Evolutionary conservation across 2,888 invertebrate species (phyloP).

Genomic region (Ophion obscuratus): DNA sequence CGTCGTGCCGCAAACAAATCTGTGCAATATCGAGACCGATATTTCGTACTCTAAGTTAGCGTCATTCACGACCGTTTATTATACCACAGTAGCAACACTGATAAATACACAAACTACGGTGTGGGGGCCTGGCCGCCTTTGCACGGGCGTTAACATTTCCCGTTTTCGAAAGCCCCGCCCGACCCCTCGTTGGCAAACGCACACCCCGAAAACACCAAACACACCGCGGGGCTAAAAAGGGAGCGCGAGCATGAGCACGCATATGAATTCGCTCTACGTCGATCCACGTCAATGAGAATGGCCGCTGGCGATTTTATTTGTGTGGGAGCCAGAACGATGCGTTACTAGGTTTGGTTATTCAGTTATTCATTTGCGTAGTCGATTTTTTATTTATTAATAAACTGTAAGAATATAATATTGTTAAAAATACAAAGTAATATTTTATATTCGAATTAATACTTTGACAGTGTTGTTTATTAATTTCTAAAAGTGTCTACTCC

Average conservation of each 20-base stretch:
- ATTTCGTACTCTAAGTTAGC: slow-evolving; percentile 62
- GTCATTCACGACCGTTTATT: slow-evolving; percentile 35
- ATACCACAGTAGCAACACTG: slow-evolving; percentile 28
- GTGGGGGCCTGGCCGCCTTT: slow-evolving; percentile 1
- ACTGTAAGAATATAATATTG: too few relatives aligned
- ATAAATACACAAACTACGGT: slow-evolving; percentile 20
- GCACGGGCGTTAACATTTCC: not conserved
- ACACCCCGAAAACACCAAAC: not conserved
- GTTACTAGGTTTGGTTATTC: not conserved
- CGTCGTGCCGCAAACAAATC: slow-evolving; percentile 60
- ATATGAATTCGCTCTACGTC: not conserved
- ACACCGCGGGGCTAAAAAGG: not conserved
- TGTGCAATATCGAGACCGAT: slow-evolving; percentile 27
- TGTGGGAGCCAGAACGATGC: not conserved
- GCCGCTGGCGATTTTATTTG: not conserved
- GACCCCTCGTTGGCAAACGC: not conserved
- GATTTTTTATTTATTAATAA: not conserved
- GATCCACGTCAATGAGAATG: slow-evolving; percentile 11
- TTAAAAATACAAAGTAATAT: too few relatives aligned
- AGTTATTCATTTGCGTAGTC: not conserved
- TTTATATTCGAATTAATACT: too few relatives aligned
- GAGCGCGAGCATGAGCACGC: not conserved
- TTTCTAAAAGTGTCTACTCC: too few relatives aligned
- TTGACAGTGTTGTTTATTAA: too few relatives aligned
- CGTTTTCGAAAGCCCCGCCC: not conserved